Base-by-base conservation (phyloP, 2,113 vertebrate genomes). In the Parus major region DNA sequence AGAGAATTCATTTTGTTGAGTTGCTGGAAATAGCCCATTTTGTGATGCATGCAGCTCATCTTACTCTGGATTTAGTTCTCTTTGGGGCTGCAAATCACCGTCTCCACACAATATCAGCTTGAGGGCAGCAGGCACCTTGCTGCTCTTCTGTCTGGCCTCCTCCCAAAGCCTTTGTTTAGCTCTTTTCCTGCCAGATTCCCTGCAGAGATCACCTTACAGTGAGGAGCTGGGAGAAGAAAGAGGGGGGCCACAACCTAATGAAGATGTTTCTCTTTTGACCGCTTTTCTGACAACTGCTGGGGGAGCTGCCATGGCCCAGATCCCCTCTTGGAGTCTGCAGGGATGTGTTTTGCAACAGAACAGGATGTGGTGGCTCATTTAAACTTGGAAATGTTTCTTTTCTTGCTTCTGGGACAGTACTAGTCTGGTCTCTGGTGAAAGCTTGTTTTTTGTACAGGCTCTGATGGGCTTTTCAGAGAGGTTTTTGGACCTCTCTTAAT, bases 91-190 rank as follows among this genome's bases (percentile, higher is more conserved):
- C 91, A 94, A 76, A 88, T 94, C 88, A 68, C 55, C 6, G 33
- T 89, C 56, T 92, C 31, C 60, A 42, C 29, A 33, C 60, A 55
- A 0, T 55, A 36, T 75, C 87, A 73, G 93, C 46, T 65, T 66
- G 52, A 90, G 47, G 65, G 56, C 95, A 94, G 94, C 49, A 20
- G 4, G 60, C 36, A 83, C 49, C 36, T 90, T 49, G 1, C 33
- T 81, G 84, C 65, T 93, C 5, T 68, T 87, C 73, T 59, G 41
- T 56, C 82, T 95, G 89, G 90, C 86, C 87, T 90, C 70, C 41
- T 93, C 87, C 76, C 85, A 96, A 88, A 93, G 60, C 85, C 73
- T 92, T 95, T 95, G 80, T 95, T 95, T 83, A 90, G 82, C 23
- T 46, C 53, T 65, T 83, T 90, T 36, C 72, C 33, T 68, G 64